Base-by-base conservation (phyloP, 2,888 invertebrate species). In the Nemurella pictetii region DNA sequence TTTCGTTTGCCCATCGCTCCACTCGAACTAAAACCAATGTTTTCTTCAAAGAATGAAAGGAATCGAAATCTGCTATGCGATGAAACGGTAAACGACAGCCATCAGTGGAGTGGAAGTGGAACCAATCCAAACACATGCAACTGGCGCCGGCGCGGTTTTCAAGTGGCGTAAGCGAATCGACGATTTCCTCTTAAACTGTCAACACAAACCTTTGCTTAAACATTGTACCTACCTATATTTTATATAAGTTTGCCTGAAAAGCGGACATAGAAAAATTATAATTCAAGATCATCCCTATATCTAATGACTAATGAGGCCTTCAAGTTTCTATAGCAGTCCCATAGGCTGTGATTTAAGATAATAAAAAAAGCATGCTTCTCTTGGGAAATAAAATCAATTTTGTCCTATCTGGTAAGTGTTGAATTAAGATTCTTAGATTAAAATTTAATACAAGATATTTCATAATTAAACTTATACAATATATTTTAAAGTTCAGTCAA, bases 1-100 rank as follows among this genome's bases (percentile, higher is more conserved):
- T 96, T 96, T 87, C 96, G 93, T 92, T 96, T 96, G 88, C 94
- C 96, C 96, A 96, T 96, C 91, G 25, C 55, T 55, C 20, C 55
- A 55, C 55, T 55, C 55, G 15, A n/a, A n/a, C n/a, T n/a, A 20
- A 20, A 55, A 15, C 55, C 3, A 20, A 55, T 20, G 4, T 74
- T n/a, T n/a, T n/a, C n/a, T n/a, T n/a, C n/a, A n/a, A n/a, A 74
- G 74, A 26, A 32, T 9, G 9, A 32, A 32, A 32, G 3, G 32
- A 32, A 3, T 32, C 32, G 32, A 32, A 32, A 55, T 55, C 20
- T 55, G 2, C 55, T 7, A 2, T 55, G 2, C 12, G 55, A 3
- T 12, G 15, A 2, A 55, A 20, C 9, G 12, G 9, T 28, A 28
- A 25, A 27, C 74, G 20, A 55, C 36, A 74, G 30, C 15, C 32